phyloP scores from a whole-genome alignment of 1,140 invertebrate genomes.

The Homalodisca vitripennis region DNA sequence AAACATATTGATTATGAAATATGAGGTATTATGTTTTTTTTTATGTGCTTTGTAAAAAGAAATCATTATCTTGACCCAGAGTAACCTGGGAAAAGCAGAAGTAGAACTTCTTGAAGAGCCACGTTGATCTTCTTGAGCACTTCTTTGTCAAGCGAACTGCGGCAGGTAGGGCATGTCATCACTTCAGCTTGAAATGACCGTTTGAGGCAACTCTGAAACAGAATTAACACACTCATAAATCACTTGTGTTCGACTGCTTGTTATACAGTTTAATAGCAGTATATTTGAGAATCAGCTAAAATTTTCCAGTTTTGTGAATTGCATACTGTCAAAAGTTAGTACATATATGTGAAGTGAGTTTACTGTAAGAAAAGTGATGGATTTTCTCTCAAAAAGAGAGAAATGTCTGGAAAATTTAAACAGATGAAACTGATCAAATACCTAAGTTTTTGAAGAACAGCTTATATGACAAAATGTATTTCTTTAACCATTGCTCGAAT shows the following conservation, averaged over 20 bases:
- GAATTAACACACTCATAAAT: slow-evolving; percentile 34
- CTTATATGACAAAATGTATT: too few relatives aligned
- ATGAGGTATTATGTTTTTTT: too few relatives aligned
- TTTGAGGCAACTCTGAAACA: slow-evolving; percentile 58
- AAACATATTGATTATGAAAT: too few relatives aligned
- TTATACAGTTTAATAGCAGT: not conserved
- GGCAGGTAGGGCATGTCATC: slow-evolving; percentile 67
- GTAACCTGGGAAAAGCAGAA: slow-evolving; percentile 63
- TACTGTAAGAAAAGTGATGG: not conserved
- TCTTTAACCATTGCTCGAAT: too few relatives aligned
- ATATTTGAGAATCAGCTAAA: not conserved
- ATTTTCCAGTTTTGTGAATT: not conserved
- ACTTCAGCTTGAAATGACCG: slow-evolving; percentile 66
- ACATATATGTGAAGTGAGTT: not conserved
- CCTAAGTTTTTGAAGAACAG: too few relatives aligned
- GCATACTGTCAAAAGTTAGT: not conserved
- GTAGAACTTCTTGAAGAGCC: slow-evolving; percentile 54
- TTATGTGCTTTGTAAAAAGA: too few relatives aligned
- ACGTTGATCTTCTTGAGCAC: slow-evolving; percentile 57
- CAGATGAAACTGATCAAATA: too few relatives aligned
- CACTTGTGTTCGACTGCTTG: not conserved
- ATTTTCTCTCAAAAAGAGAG: not conserved
- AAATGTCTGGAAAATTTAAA: too few relatives aligned
- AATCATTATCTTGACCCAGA: slow-evolving; percentile 51
- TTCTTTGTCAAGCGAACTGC: slow-evolving; percentile 58